Conservation (phyloP, 2,797 vertebrate genomes). For the Phalanger gymnotis region DNA sequence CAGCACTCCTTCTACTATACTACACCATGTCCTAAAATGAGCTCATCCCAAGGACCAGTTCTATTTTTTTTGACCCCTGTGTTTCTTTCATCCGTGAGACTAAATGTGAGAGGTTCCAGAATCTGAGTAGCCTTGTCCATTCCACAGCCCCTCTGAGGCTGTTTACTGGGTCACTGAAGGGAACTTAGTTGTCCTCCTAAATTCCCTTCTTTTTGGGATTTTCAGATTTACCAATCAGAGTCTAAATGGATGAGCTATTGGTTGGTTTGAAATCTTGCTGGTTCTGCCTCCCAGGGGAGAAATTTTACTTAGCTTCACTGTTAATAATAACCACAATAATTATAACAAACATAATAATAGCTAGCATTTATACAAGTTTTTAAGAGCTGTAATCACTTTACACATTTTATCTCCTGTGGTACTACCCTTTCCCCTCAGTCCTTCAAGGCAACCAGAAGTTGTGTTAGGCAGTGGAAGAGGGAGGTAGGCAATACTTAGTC, state of each 20-base stretch:
- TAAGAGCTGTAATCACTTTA: background rate
- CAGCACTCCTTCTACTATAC: background rate
- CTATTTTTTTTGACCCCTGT: background rate
- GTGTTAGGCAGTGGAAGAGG: background rate
- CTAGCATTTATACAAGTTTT: background rate
- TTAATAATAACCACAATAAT: background rate
- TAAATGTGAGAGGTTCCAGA: background rate
- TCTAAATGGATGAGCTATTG: background rate
- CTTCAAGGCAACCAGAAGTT: background rate
- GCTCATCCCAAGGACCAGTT: background rate
- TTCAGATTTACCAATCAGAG: background rate
- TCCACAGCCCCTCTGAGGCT: background rate
- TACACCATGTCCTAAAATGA: background rate
- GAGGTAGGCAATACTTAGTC: background rate
- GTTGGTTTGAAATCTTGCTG: background rate
- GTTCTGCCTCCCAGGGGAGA: background rate
- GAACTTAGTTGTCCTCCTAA: background rate
- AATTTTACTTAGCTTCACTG: background rate
- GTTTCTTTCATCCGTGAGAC: background rate
- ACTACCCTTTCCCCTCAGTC: background rate
- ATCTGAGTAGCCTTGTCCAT: background rate
- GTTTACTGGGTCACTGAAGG: background rate
- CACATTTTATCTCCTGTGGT: background rate
- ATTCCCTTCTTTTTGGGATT: background rate
- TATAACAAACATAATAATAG: background rate